Percentiles rank a stretch among this genome's conserved stretches.
These are phyloP conservation scores for Ctenicera cuprea DNA, from an alignment of 2,888 invertebrate genomes.

Conservation along the genomic window DNA sequence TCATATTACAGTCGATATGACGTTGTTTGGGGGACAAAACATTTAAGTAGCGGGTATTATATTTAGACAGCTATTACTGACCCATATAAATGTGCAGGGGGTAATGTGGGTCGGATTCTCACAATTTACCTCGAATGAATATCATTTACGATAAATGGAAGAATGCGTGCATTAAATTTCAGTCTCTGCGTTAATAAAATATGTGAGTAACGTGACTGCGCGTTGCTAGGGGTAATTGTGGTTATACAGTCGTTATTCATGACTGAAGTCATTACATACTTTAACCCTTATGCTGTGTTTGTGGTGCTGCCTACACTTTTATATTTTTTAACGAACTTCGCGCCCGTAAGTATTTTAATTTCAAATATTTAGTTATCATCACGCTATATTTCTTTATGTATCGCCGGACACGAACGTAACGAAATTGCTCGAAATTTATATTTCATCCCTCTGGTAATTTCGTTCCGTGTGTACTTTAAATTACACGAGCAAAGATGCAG, in stretches of 20 bases:
- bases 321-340: not conserved
- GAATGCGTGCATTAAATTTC: slow-evolving; percentile 23
- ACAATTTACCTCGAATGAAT: not conserved
- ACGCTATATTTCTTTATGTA: not conserved
- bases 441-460: not conserved
- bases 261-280: not conserved
- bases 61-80: not conserved
- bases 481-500: not conserved
- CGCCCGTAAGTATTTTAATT: not conserved
- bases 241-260: slow-evolving; percentile 13
- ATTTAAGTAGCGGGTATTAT: too few species aligned
- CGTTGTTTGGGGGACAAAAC: too few species aligned
- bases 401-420: not conserved
- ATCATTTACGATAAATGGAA: slow-evolving; percentile 30
- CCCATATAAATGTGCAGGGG: not conserved
- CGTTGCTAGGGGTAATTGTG: slow-evolving; percentile 39
- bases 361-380: slow-evolving; percentile 6
- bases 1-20: too few species aligned
- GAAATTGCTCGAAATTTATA: not conserved
- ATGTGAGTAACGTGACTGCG: slow-evolving; percentile 36
- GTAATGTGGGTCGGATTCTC: not conserved
- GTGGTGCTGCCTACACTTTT: not conserved
- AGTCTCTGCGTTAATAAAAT: slow-evolving; percentile 25
- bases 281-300: slow-evolving; percentile 20
- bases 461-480: slow-evolving; percentile 10